A percentile compares a stretch with the other conserved stretches of the same genome.
These are phyloP conservation scores for Paguma larvata DNA, from an alignment of 2,797 vertebrate genomes.

Conservation along the genomic window DNA sequence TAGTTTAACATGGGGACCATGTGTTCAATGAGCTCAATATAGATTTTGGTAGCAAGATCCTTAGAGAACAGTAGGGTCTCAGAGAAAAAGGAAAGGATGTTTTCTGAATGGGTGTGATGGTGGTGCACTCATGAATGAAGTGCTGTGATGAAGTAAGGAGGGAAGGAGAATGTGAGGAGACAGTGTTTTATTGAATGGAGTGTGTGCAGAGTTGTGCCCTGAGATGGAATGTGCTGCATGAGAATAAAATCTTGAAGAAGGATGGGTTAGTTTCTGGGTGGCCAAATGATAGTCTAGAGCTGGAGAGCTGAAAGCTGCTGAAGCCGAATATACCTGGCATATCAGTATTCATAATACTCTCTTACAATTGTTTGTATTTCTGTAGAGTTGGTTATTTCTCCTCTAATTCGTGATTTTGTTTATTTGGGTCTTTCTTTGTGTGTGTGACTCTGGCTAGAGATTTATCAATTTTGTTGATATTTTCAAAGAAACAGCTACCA, in stretches of 20 bases:
- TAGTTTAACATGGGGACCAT: background rate
- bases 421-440: too few relatives aligned
- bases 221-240: background rate
- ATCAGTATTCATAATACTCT: background rate
- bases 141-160: background rate
- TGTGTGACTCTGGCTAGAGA: too few relatives aligned
- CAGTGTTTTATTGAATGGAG: background rate
- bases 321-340: background rate
- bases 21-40: background rate
- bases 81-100: background rate
- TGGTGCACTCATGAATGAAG: background rate
- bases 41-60: background rate
- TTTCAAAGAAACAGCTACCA: too few relatives aligned
- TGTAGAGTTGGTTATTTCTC: too few relatives aligned
- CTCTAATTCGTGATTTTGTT: too few relatives aligned
- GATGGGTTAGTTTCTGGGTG: background rate
- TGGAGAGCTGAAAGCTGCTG: background rate
- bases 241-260: background rate
- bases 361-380: background rate
- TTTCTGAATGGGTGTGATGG: background rate
- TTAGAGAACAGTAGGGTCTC: background rate
- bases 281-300: background rate
- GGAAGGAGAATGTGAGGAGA: background rate
- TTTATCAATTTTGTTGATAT: too few relatives aligned
- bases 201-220: too few relatives aligned